A percentile compares a stretch with the other conserved stretches of the same genome.
These are phyloP conservation scores for Diogma glabrata DNA, from an alignment of 2,888 invertebrate genomes.

Conservation along the genomic window DNA sequence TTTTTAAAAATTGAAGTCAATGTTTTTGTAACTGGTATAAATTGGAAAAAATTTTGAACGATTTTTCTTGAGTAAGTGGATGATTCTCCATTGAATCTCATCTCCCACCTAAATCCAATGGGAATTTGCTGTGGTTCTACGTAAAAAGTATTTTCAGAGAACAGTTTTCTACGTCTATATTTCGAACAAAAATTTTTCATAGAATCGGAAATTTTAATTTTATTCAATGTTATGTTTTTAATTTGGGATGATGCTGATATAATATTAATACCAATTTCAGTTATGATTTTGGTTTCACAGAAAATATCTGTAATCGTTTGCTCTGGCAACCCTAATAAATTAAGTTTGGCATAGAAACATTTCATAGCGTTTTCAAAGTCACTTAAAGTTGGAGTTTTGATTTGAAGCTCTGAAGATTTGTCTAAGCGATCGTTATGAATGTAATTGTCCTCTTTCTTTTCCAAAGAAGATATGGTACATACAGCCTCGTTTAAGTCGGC, in stretches of 20 bases:
- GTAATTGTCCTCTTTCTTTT: neutral
- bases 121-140: slow-evolving; percentile 4
- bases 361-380: slow-evolving; percentile 1
- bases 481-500: neutral
- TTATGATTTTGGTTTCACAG: neutral
- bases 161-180: neutral
- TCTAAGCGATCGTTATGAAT: neutral
- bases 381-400: neutral
- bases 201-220: neutral
- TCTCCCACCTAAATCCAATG: neutral
- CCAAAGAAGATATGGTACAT: neutral
- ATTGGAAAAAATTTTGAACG: neutral
- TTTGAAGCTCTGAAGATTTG: neutral
- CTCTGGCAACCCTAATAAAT: slow-evolving; percentile 1
- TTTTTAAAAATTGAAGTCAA: neutral
- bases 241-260: neutral
- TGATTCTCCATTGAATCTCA: neutral
- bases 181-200: neutral
- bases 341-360: slow-evolving; percentile 2
- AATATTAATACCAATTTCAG: neutral
- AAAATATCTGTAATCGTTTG: neutral
- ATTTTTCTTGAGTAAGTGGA: neutral
- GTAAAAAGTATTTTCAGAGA: neutral
- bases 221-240: neutral
- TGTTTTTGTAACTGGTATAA: slow-evolving; percentile 1